phyloP scores from a whole-genome alignment of 2,888 invertebrate genomes.

The Blastobasis lacticolella region DNA sequence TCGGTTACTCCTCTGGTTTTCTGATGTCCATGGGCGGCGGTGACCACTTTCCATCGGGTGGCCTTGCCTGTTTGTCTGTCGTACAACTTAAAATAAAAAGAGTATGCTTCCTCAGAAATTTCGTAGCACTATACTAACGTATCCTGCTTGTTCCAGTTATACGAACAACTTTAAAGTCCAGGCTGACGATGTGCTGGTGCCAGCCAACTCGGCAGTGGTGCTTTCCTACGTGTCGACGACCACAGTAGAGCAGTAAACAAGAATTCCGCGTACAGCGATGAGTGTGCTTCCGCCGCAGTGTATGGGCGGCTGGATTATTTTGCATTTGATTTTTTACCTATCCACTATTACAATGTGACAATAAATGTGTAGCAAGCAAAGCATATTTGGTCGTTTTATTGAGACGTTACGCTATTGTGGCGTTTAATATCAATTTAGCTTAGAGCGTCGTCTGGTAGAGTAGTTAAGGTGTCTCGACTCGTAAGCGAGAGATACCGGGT shows the following conservation, averaged over 20 bases:
- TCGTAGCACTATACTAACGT: not conserved
- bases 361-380: conserved; percentile 8
- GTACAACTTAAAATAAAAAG: no score
- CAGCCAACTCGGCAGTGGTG: conserved; percentile 77
- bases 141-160: conserved; percentile 58
- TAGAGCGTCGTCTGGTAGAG: not conserved
- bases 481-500: no score
- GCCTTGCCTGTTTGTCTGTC: no score
- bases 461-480: not conserved
- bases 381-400: not conserved
- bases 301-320: conserved; percentile 18
- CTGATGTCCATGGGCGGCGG: no score
- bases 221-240: conserved; percentile 79
- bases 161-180: conserved; percentile 52
- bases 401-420: not conserved
- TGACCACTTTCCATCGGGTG: no score
- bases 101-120: no score
- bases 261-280: not conserved
- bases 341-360: conserved; percentile 13
- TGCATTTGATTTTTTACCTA: conserved; percentile 32
- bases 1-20: no score
- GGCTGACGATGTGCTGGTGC: conserved; percentile 73
- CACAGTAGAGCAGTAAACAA: conserved; percentile 20
- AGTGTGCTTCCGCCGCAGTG: conserved; percentile 10
- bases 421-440: no score